These are phyloP conservation scores for Plagodis pulveraria DNA, from an alignment of 2,888 invertebrate genomes.

Conservation along the genomic window DNA sequence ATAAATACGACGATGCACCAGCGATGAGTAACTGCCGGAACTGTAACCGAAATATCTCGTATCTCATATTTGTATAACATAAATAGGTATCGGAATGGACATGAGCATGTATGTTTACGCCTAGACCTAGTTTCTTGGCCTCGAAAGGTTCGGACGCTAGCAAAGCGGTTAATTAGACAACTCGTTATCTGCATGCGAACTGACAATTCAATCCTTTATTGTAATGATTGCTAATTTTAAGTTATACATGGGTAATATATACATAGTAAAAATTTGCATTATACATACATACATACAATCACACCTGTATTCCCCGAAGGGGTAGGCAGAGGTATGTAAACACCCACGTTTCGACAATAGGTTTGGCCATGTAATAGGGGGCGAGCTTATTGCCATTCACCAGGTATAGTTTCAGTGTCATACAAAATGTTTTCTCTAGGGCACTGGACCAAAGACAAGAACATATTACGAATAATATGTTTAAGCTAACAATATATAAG, in stretches of 20 bases:
- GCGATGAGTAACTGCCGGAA: conserved; percentile 3
- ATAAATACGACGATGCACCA: conserved; percentile 2
- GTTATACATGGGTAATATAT: not conserved
- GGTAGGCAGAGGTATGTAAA: too few relatives aligned
- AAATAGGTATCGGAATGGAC: conserved; percentile 9
- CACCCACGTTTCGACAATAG: too few relatives aligned
- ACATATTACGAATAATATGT: too few relatives aligned
- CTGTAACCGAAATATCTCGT: conserved; percentile 15
- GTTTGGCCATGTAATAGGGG: too few relatives aligned
- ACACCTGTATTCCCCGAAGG: too few relatives aligned
- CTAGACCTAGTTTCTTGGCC: conserved; percentile 76
- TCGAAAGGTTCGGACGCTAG: conserved; percentile 63
- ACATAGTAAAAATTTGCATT: too few relatives aligned
- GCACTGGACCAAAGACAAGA: too few relatives aligned
- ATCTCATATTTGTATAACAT: conserved; percentile 2
- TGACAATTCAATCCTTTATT: conserved; percentile 22
- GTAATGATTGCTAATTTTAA: conserved; percentile 27
- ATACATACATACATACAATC: too few relatives aligned
- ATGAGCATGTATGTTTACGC: conserved; percentile 37
- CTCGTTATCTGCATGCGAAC: conserved; percentile 54
- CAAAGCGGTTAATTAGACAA: conserved; percentile 62
- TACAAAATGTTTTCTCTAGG: too few relatives aligned
- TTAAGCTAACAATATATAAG: too few relatives aligned
- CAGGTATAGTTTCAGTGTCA: too few relatives aligned
- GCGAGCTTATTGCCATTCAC: too few relatives aligned